phyloP scores from a whole-genome alignment of 2,888 invertebrate genomes.

The Melanostoma scalare region DNA sequence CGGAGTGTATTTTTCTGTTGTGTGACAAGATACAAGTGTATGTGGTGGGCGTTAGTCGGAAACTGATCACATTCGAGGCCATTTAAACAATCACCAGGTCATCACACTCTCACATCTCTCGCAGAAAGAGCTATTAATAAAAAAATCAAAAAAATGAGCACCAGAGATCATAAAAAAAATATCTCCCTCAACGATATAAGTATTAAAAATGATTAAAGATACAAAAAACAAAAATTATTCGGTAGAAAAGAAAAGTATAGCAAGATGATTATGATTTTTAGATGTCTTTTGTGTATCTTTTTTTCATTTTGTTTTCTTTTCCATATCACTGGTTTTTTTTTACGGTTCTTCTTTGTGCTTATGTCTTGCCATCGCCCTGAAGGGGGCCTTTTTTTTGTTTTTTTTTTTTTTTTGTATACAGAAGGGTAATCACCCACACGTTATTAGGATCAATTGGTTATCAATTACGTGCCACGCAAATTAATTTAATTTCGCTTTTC shows the following conservation, averaged over 20 bases:
- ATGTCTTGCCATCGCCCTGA: slow-evolving; percentile 2
- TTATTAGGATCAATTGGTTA: slow-evolving; percentile 71
- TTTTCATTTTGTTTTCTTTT: not conserved
- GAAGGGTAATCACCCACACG: slow-evolving; percentile 72
- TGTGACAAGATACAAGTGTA: slow-evolving; percentile 48
- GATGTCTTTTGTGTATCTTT: slow-evolving; percentile 23
- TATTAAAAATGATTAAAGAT: slow-evolving; percentile 9
- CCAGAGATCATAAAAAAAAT: slow-evolving; percentile 57
- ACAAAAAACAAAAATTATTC: slow-evolving; percentile 34
- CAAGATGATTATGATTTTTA: slow-evolving; percentile 64
- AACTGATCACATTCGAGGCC: slow-evolving; percentile 72
- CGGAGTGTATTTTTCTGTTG: slow-evolving; percentile 17
- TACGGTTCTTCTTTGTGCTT: slow-evolving; percentile 27
- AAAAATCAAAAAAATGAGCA: slow-evolving; percentile 19
- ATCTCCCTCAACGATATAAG: slow-evolving; percentile 40
- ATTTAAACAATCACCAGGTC: slow-evolving; percentile 70
- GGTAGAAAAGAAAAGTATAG: slow-evolving; percentile 68
- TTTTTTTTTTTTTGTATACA: slow-evolving; percentile 42
- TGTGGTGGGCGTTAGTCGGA: slow-evolving; percentile 72
- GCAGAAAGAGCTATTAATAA: slow-evolving; percentile 67
- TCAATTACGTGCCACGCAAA: slow-evolving; percentile 70
- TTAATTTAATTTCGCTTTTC: slow-evolving; percentile 69
- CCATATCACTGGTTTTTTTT: not conserved
- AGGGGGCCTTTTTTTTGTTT: slow-evolving; percentile 32
- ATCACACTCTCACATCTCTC: slow-evolving; percentile 67